Evolutionary conservation across 2,888 invertebrate genomes (phyloP).

Genomic region (Pachliopta kotzebuea): DNA sequence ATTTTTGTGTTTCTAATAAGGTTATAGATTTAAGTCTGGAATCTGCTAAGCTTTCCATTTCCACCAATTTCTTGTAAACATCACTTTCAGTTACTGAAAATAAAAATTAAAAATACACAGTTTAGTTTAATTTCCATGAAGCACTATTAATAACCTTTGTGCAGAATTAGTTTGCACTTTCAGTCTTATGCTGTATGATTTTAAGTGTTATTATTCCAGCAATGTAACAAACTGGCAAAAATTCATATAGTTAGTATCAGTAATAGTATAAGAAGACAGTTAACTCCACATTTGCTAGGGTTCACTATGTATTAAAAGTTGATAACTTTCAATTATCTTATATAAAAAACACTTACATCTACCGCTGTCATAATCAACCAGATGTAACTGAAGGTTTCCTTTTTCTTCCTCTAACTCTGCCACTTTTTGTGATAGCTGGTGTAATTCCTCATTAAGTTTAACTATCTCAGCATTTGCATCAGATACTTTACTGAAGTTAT

Average conservation of each 20-base stretch:
- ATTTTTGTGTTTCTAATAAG: conserved; percentile 83
- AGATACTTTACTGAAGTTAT: conserved; percentile 83
- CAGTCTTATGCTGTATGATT: too few relatives aligned
- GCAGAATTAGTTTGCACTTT: not conserved
- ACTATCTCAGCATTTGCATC: conserved; percentile 85
- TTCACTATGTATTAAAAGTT: too few relatives aligned
- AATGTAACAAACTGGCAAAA: too few relatives aligned
- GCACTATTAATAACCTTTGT: conserved; percentile 1
- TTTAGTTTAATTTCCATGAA: too few relatives aligned
- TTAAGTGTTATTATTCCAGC: too few relatives aligned
- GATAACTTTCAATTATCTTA: not conserved
- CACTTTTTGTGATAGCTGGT: conserved; percentile 85
- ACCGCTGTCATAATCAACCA: conserved; percentile 89
- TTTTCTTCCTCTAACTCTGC: conserved; percentile 94
- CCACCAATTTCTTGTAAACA: conserved; percentile 69
- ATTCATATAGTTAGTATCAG: too few relatives aligned
- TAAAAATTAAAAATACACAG: conserved; percentile 2
- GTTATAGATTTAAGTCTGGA: conserved; percentile 81
- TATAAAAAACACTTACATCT: conserved; percentile 74
- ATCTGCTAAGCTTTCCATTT: conserved; percentile 74
- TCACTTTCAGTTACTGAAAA: conserved; percentile 75
- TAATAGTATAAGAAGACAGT: too few relatives aligned
- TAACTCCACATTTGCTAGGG: too few relatives aligned
- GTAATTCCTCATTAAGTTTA: conserved; percentile 82
- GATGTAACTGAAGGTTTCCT: conserved; percentile 92